phyloP scores from a whole-genome alignment of 1,140 invertebrate species.

The Lasioglossum baleicum region DNA sequence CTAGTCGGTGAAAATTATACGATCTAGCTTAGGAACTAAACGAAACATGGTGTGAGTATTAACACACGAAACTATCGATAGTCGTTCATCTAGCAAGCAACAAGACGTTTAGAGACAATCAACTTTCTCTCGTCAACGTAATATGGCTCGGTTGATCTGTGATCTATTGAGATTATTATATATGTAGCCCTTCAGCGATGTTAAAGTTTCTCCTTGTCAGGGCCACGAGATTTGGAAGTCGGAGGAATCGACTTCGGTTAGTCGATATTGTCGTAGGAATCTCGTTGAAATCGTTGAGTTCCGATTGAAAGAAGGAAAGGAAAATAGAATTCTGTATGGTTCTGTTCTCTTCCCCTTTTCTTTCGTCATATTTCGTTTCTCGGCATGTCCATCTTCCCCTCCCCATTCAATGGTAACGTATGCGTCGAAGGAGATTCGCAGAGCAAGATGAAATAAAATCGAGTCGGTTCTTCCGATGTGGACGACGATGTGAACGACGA shows the following conservation, averaged over 20 bases:
- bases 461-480: conserved; percentile 28
- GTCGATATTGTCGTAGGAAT: not conserved
- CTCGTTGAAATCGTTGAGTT: not conserved
- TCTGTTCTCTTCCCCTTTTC: not conserved
- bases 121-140: not conserved
- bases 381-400: not conserved
- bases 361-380: not conserved
- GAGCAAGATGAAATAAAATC: conserved; percentile 48
- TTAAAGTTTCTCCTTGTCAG: not conserved
- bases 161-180: not conserved
- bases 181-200: not conserved
- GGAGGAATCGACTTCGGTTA: not conserved
- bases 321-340: not conserved
- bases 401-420: conserved; percentile 19
- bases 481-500: conserved; percentile 21
- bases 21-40: not conserved
- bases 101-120: not conserved
- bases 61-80: too few species aligned
- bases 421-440: conserved; percentile 28
- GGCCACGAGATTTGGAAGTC: not conserved
- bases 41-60: not conserved
- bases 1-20: not conserved
- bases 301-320: conserved; percentile 1
- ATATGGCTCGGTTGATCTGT: not conserved
- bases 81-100: too few species aligned